Percentiles rank a stretch among this genome's conserved stretches.
Evolutionary conservation across 2,888 invertebrate species (phyloP).

Genomic region (Creontiades dilutus): DNA sequence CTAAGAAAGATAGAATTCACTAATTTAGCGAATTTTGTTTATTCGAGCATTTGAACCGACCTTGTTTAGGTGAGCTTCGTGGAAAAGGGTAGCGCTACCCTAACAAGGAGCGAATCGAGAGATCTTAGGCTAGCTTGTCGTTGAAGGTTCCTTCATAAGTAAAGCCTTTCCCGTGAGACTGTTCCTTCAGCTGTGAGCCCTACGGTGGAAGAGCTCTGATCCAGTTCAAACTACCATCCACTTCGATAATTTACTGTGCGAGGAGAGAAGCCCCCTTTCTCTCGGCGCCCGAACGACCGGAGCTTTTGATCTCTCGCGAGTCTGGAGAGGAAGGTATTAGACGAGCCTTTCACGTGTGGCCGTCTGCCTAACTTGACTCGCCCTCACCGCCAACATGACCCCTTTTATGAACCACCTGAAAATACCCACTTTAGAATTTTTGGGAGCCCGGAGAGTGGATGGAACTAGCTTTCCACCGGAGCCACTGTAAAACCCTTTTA

Average conservation of each 20-base stretch:
- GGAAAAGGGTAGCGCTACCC: too few relatives aligned
- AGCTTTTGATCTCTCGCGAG: conserved; percentile 12
- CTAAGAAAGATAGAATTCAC: too few relatives aligned
- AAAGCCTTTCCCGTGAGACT: not conserved
- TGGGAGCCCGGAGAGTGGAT: not conserved
- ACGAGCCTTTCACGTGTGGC: conserved; percentile 26
- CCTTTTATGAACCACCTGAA: not conserved
- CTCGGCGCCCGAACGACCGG: not conserved
- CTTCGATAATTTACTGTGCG: conserved; percentile 25
- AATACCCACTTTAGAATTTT: not conserved
- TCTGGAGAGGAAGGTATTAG: not conserved
- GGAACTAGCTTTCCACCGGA: not conserved
- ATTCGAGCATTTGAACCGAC: too few relatives aligned
- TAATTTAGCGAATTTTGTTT: too few relatives aligned
- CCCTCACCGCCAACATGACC: not conserved
- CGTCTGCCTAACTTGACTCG: not conserved
- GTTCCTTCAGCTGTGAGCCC: not conserved
- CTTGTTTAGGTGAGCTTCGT: too few relatives aligned
- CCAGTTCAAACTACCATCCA: not conserved
- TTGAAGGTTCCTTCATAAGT: not conserved
- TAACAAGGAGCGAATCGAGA: not conserved
- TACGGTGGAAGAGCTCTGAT: not conserved
- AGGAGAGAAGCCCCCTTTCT: not conserved
- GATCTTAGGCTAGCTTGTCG: not conserved
- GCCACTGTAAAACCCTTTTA: not conserved